Percentiles rank a stretch among this genome's conserved stretches.
phyloP scores from a whole-genome alignment of 1,140 invertebrate genomes.

The Caerostris extrusa region DNA sequence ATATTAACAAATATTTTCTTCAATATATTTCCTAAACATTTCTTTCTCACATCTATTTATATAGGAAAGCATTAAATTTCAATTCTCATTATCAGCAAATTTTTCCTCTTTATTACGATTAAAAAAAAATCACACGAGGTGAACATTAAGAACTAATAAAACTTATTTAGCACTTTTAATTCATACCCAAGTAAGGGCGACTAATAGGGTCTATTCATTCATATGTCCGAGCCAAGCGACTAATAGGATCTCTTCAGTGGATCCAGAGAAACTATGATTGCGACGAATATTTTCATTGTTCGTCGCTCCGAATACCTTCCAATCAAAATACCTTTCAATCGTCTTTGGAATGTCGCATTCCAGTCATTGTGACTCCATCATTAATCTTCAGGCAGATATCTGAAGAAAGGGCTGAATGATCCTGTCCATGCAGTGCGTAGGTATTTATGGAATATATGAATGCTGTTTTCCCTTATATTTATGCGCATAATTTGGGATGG shows the following conservation, averaged over 20 bases:
- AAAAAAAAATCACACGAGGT: too few relatives aligned
- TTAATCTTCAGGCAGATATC: not conserved
- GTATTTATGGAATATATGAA: too few relatives aligned
- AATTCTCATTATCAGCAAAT: too few relatives aligned
- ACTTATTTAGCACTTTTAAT: too few relatives aligned
- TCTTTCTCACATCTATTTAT: too few relatives aligned
- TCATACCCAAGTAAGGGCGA: not conserved
- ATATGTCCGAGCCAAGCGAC: not conserved
- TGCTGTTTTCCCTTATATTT: too few relatives aligned
- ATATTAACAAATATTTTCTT: too few relatives aligned
- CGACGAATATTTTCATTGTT: conserved; percentile 2
- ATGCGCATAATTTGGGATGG: too few relatives aligned
- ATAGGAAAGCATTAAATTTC: too few relatives aligned
- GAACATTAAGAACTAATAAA: too few relatives aligned
- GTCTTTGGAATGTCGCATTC: conserved; percentile 35
- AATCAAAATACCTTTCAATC: not conserved
- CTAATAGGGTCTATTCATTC: not conserved
- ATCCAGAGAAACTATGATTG: not conserved
- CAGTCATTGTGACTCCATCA: not conserved
- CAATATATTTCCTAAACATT: too few relatives aligned
- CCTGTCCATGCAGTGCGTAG: not conserved
- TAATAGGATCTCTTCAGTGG: not conserved
- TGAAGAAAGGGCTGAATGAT: not conserved
- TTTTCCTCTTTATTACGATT: too few relatives aligned
- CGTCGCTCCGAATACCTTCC: not conserved